phyloP scores from a whole-genome alignment of 2,113 vertebrate genomes.

The Neotoma lepida region DNA sequence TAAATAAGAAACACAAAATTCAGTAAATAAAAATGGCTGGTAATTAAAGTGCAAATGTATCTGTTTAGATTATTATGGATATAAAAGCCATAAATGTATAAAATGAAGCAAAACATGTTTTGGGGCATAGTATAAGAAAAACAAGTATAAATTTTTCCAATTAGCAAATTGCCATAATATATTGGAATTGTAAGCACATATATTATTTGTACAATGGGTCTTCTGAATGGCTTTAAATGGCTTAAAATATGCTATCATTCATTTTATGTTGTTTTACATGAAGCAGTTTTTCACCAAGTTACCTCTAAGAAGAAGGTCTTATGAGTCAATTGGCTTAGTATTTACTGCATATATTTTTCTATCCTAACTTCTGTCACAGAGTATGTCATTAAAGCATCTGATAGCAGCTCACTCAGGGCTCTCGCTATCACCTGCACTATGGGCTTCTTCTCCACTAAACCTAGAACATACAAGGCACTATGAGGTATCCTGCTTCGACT shows the following conservation, averaged over 20 bases:
- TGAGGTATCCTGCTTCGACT: not conserved
- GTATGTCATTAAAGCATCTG: not conserved
- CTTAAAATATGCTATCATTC: not conserved
- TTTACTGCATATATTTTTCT: not conserved
- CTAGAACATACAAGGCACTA: not conserved
- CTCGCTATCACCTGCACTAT: not conserved
- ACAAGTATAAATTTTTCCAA: not conserved
- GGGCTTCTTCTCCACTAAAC: not conserved
- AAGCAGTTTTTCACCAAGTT: not conserved
- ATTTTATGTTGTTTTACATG: not conserved
- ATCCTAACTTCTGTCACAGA: not conserved
- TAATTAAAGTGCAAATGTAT: not conserved
- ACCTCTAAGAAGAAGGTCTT: not conserved
- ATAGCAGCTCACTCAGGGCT: not conserved
- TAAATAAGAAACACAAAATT: not conserved
- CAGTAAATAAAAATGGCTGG: not conserved
- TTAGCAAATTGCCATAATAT: not conserved
- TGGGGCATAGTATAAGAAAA: not conserved
- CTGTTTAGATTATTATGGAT: not conserved
- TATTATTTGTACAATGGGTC: not conserved
- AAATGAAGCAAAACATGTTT: not conserved
- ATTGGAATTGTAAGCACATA: not conserved
- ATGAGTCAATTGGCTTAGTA: conserved; percentile 10
- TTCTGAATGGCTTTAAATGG: conserved; percentile 5
- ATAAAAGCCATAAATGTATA: not conserved